A percentile compares a stretch with the other conserved stretches of the same genome.
Evolutionary conservation across 2,888 invertebrate genomes (phyloP).

Genomic region (Drosophila nr. perissopoda): DNA sequence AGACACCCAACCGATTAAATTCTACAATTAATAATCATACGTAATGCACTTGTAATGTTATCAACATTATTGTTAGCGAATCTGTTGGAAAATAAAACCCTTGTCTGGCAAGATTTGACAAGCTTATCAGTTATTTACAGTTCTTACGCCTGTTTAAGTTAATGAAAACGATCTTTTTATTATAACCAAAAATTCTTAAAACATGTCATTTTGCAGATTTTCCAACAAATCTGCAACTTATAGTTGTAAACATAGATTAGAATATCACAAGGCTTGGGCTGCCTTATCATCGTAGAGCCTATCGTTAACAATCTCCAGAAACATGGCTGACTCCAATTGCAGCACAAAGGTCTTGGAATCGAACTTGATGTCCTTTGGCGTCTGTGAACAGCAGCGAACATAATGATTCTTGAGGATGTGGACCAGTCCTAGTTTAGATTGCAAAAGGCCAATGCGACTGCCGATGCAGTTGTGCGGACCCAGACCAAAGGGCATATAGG

Average conservation of each 20-base stretch:
- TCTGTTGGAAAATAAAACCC: no score
- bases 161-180: neutral
- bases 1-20: conserved; percentile 10
- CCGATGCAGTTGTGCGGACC: conserved; percentile 84
- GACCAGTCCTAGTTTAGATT: conserved; percentile 81
- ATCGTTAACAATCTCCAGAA: conserved; percentile 79
- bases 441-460: conserved; percentile 82
- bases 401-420: conserved; percentile 82
- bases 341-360: conserved; percentile 80
- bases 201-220: no score
- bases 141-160: neutral
- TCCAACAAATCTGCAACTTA: neutral
- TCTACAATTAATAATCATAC: conserved; percentile 18
- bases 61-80: no score
- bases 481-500: conserved; percentile 82
- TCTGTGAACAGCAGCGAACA: conserved; percentile 70
- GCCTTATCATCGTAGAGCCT: conserved; percentile 61
- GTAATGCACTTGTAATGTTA: neutral
- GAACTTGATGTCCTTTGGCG: conserved; percentile 69
- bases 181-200: neutral
- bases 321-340: conserved; percentile 70
- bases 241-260: neutral
- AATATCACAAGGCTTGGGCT: neutral
- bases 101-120: neutral
- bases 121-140: neutral